phyloP scores from a whole-genome alignment of 2,113 vertebrate species.

The Myocastor coypus region DNA sequence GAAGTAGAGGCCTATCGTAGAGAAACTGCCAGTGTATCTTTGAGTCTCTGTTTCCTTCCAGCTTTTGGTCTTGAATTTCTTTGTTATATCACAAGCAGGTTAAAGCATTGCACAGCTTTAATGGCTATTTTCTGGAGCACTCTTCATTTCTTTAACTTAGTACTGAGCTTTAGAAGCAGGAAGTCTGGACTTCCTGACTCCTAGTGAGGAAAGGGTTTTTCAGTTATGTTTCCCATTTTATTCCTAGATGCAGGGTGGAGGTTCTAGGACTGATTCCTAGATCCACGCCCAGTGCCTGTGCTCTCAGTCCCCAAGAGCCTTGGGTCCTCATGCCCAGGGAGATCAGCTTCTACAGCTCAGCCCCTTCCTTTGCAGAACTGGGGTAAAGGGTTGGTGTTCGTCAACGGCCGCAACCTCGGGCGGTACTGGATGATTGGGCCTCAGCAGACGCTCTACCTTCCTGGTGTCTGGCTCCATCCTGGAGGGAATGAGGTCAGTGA shows the following conservation, averaged over 20 bases:
- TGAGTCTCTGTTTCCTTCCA: neutral
- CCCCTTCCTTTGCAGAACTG: slow-evolving; percentile 87
- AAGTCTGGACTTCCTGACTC: neutral
- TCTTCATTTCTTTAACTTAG: neutral
- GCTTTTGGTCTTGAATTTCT: neutral
- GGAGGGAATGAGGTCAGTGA: slow-evolving; percentile 92
- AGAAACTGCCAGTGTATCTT: neutral
- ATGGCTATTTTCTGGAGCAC: neutral
- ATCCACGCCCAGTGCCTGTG: neutral
- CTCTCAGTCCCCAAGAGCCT: neutral
- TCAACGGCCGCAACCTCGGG: slow-evolving; percentile 94
- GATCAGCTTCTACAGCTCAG: neutral
- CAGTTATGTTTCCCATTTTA: neutral
- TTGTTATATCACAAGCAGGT: neutral
- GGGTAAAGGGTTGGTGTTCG: slow-evolving; percentile 94
- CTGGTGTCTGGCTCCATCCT: slow-evolving; percentile 91
- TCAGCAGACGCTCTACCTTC: slow-evolving; percentile 94
- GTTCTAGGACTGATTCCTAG: no score
- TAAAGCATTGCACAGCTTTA: neutral
- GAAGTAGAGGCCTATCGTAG: neutral
- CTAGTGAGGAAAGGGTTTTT: neutral
- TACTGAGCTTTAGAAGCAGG: slow-evolving; percentile 27
- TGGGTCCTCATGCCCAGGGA: neutral
- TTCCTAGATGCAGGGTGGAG: neutral
- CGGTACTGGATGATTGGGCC: slow-evolving; percentile 94